These are phyloP conservation scores for Microchrysa polita DNA, from an alignment of 2,888 invertebrate genomes.

Conservation along the genomic window DNA sequence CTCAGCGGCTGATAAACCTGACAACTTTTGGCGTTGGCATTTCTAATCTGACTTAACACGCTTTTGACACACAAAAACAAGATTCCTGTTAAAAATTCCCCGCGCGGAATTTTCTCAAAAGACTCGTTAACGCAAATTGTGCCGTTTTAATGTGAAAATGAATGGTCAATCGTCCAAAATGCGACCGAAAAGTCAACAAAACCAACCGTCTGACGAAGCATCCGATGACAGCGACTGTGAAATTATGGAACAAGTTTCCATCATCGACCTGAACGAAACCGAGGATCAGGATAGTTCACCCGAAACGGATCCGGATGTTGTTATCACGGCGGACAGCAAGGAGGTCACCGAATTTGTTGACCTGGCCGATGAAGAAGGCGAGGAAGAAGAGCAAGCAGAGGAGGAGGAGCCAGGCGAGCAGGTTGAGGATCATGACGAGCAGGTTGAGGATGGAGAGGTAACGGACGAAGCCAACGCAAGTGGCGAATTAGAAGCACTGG, in stretches of 20 bases:
- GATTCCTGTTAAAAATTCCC: too few relatives aligned
- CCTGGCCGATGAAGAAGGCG: constrained; percentile 15
- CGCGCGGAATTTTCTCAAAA: too few relatives aligned
- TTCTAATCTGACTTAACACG: too few relatives aligned
- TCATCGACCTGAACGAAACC: constrained; percentile 41
- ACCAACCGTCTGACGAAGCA: neutral
- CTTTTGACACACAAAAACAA: too few relatives aligned
- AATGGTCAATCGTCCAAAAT: neutral
- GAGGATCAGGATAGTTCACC: neutral
- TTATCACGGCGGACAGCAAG: constrained; percentile 4
- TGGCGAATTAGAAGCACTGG: neutral
- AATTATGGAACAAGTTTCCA: constrained; percentile 37
- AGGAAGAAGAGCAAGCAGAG: constrained; percentile 6
- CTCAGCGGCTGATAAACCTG: too few relatives aligned
- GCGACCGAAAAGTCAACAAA: neutral
- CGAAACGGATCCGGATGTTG: constrained; percentile 5
- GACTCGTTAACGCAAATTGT: too few relatives aligned
- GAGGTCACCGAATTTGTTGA: neutral
- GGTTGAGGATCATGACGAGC: neutral
- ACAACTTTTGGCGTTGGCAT: too few relatives aligned
- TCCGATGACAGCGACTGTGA: constrained; percentile 45
- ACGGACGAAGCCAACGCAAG: neutral
- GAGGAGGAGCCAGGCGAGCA: neutral
- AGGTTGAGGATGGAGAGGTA: neutral
- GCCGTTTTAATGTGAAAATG: neutral